These are phyloP conservation scores for Protaetia brevitarsis DNA, from an alignment of 1,140 invertebrate species.

Conservation along the genomic window DNA sequence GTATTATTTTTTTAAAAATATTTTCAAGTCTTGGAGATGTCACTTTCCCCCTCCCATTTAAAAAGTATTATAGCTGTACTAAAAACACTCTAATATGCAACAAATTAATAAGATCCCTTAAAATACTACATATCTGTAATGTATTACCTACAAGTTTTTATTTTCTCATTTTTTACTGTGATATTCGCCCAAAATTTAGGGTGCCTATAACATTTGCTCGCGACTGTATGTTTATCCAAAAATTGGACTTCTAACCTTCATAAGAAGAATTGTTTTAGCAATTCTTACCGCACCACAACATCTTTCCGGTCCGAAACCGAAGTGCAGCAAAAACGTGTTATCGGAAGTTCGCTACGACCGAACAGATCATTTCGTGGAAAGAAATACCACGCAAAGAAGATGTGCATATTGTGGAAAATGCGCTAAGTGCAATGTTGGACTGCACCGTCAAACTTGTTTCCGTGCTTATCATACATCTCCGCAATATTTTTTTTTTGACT, in stretches of 20 bases:
- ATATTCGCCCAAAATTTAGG: too few relatives aligned
- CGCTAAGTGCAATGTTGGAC: conserved; percentile 24
- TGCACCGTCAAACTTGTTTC: conserved; percentile 22
- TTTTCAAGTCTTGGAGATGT: too few relatives aligned
- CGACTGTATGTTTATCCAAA: conserved; percentile 22
- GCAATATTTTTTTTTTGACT: background rate
- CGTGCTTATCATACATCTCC: conserved; percentile 22
- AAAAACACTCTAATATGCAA: too few relatives aligned
- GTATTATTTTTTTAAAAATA: too few relatives aligned
- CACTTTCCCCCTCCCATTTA: too few relatives aligned
- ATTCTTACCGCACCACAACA: conserved; percentile 22
- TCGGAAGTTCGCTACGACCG: background rate
- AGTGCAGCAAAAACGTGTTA: too few relatives aligned
- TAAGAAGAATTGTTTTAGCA: conserved; percentile 19
- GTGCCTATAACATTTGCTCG: too few relatives aligned
- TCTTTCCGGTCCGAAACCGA: conserved; percentile 24
- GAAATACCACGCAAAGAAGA: background rate
- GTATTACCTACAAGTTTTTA: too few relatives aligned
- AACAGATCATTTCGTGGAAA: background rate
- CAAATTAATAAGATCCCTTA: too few relatives aligned
- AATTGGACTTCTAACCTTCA: conserved; percentile 23
- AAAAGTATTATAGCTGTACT: too few relatives aligned
- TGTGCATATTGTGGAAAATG: conserved; percentile 25
- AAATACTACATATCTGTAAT: too few relatives aligned
- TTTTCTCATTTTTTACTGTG: too few relatives aligned